Conservation (phyloP, 2,113 vertebrate species). For the Nycticebus coucang region DNA sequence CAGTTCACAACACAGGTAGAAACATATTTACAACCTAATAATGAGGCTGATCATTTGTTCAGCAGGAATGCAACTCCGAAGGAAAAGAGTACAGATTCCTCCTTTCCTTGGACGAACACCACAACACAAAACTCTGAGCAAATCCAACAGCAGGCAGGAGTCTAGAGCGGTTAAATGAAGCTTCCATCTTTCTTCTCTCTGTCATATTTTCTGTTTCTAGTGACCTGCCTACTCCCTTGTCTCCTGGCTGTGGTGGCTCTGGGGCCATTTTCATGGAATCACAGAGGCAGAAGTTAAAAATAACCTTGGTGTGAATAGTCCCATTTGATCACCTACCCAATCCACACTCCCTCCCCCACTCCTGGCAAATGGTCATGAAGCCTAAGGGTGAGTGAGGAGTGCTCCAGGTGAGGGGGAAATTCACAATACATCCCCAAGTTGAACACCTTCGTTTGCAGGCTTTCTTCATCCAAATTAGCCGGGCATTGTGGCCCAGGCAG, state of each 20-base stretch:
- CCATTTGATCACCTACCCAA: neutral
- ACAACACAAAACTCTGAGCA: neutral
- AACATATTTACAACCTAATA: constrained; percentile 12
- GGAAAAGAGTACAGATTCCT: neutral
- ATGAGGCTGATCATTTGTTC: neutral
- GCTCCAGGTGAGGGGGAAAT: neutral
- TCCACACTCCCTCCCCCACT: neutral
- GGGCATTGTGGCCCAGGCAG: no score
- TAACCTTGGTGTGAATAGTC: neutral
- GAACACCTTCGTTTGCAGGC: neutral
- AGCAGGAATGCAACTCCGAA: neutral
- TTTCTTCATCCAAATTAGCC: neutral
- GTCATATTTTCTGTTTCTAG: neutral
- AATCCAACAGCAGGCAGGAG: neutral
- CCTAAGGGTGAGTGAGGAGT: neutral
- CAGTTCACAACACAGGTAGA: constrained; percentile 32
- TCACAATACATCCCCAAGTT: neutral
- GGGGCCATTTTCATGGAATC: neutral
- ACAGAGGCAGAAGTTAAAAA: neutral
- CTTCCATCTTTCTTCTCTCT: neutral
- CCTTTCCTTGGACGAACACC: neutral
- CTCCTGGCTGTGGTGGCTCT: neutral
- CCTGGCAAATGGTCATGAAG: neutral
- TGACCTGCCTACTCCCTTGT: neutral
- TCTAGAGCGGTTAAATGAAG: neutral